Conservation (phyloP, 2,888 invertebrate species). For the Saturnia japonica region DNA sequence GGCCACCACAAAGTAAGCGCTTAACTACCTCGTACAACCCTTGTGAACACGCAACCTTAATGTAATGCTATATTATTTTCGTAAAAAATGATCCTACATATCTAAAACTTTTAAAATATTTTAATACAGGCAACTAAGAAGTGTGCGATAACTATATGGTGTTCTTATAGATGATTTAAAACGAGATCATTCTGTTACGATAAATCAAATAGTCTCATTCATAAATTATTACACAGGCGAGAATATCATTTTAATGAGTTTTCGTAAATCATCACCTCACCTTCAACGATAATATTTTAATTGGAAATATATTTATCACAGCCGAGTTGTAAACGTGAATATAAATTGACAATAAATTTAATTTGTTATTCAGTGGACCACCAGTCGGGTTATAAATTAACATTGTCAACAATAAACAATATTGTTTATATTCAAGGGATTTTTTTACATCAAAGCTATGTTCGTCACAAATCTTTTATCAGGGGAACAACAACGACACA, state of each 20-base stretch:
- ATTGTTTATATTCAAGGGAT: background rate
- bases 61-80: no score
- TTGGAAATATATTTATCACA: background rate
- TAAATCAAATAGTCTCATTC: background rate
- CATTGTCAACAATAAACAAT: background rate
- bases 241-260: background rate
- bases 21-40: no score
- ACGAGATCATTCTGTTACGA: background rate
- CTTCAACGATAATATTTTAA: background rate
- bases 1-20: no score
- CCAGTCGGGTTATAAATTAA: no score
- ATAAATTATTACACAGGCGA: background rate
- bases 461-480: background rate
- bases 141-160: no score
- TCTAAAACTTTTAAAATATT: no score
- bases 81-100: no score
- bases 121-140: no score
- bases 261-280: background rate
- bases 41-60: no score
- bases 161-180: no score
- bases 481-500: background rate
- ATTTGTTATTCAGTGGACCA: background rate
- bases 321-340: background rate
- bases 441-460: background rate
- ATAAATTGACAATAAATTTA: background rate